These are phyloP conservation scores for Volucella bombylans DNA, from an alignment of 2,888 invertebrate species.

Conservation along the genomic window DNA sequence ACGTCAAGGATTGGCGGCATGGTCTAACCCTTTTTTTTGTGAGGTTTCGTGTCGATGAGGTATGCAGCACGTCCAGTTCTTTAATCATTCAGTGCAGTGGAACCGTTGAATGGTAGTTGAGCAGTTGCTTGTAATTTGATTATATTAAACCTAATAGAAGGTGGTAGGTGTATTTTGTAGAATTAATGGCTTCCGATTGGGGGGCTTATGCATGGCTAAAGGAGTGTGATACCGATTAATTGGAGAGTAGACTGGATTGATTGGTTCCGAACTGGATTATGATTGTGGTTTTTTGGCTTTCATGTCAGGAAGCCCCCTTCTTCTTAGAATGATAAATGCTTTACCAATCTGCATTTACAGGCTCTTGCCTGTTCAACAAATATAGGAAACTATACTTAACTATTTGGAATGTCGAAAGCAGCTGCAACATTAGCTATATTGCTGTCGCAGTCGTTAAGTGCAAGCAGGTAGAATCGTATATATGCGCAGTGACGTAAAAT, in stretches of 20 bases:
- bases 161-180: slow-evolving; percentile 42
- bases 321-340: no score
- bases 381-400: no score
- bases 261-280: background rate
- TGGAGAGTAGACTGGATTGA: slow-evolving; percentile 1
- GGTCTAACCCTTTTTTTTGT: slow-evolving; percentile 55
- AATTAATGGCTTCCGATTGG: slow-evolving; percentile 67
- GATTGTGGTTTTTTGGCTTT: background rate
- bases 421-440: no score
- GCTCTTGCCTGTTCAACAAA: no score
- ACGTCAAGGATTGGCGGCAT: slow-evolving; percentile 65
- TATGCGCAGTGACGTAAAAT: no score
- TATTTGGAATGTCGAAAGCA: no score
- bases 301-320: background rate
- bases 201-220: slow-evolving; percentile 24
- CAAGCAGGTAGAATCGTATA: no score
- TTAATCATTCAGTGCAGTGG: slow-evolving; percentile 55
- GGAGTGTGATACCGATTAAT: slow-evolving; percentile 38
- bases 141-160: slow-evolving; percentile 58
- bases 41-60: slow-evolving; percentile 24
- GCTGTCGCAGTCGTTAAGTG: no score
- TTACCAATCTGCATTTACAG: no score
- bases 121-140: slow-evolving; percentile 69
- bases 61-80: slow-evolving; percentile 54
- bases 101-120: slow-evolving; percentile 21